Percentiles rank a stretch among this genome's conserved stretches.
phyloP scores from a whole-genome alignment of 2,797 vertebrate genomes.

The Paramormyrops hopkinsi region DNA sequence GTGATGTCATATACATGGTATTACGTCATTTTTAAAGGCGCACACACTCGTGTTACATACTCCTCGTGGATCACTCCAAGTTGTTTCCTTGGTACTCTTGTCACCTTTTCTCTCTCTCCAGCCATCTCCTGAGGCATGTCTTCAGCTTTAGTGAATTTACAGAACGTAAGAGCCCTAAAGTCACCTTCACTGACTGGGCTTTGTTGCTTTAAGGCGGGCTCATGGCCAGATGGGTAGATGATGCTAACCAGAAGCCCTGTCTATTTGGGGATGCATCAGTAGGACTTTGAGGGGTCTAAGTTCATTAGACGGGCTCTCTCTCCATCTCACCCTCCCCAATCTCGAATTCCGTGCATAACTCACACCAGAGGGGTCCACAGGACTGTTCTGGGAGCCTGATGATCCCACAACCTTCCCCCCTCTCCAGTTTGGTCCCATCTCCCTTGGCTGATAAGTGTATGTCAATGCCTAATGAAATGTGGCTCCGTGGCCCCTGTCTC shows the following conservation, averaged over 20 bases:
- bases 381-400: background rate
- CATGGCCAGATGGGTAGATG: background rate
- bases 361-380: background rate
- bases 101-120: background rate
- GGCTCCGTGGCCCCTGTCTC: background rate
- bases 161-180: background rate
- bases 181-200: background rate
- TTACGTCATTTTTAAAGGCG: background rate
- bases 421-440: background rate
- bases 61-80: background rate
- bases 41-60: background rate
- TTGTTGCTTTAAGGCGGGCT: background rate
- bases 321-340: background rate
- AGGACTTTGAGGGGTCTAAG: background rate
- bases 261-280: constrained; percentile 10
- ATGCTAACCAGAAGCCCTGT: constrained; percentile 10
- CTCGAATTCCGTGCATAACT: background rate
- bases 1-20: background rate
- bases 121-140: background rate
- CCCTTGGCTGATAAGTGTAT: background rate
- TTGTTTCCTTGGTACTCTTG: background rate
- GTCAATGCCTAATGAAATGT: background rate
- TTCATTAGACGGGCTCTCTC: background rate
- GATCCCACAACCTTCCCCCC: background rate
- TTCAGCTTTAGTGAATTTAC: background rate